Base-by-base conservation (phyloP, 2,113 vertebrate species). In the Ceuthmochares aereus region DNA sequence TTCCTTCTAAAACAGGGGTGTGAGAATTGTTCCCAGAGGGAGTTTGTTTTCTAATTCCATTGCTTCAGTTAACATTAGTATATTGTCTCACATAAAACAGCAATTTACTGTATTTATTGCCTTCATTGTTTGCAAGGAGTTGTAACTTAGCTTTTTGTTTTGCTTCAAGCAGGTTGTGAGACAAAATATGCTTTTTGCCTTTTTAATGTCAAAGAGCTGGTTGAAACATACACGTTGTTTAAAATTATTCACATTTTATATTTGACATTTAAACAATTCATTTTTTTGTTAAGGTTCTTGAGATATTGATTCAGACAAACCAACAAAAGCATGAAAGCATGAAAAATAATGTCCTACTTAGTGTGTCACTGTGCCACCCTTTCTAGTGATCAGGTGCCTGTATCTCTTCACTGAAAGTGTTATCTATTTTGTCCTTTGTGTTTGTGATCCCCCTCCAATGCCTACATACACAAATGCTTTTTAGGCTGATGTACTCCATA, bases 41-140 rank as follows among this genome's bases (percentile, higher is more conserved):
- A 96, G 89, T 90, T 94, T 97, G 96, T 95, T 97, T 97, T 97
- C 96, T 95, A 97, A 96, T 93, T 96, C 93, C 75, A 83, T 84
- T 97, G 87, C 95, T 96, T 96, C 95, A 85, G 92, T 96, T 96
- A 97, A 91, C 96, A 95, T 97, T 93, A 86, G 64, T 96, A 94
- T 97, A 96, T 96, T 97, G 96, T 97, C 90, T 96, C 95, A 96
- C 58, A 96, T 95, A 96, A 96, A 95, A 90, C 87, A 95, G 92
- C 87, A 96, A 97, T 97, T 97, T 95, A 97, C 87, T 94, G 56
- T 95, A 97, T 96, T 97, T 97, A 96, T 97, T 97, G 90, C 92
- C 64, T 84, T 87, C 88, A 96, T 96, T 97, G 97, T 97, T 96
- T 92, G 84, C 17, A 12, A 95, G 76, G 59, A 95, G 76, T 58